Evolutionary conservation across 1,140 invertebrate genomes (phyloP), one percentile per base, ranked within the genome.

Genomic region (Drosophila erecta): DNA sequence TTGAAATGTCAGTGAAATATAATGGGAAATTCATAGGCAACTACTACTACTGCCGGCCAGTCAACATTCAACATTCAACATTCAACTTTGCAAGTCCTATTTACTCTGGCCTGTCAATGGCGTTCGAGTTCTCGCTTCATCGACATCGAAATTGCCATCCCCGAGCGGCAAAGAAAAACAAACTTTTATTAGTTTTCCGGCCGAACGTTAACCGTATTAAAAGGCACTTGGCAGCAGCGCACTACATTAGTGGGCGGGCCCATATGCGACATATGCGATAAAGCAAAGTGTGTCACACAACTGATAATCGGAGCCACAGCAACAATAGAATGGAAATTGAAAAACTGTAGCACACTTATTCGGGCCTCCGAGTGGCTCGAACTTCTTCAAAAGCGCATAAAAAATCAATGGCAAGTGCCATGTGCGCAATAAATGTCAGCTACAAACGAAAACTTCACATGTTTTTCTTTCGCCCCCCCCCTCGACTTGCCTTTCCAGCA

Each of bases 341-440:
- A 70, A 74, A 85, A 87, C 37, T 54, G 78, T 79, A 58, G 75
- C 57, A 49, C 73, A 85, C 77, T 85, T 85, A 77, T 83, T 61
- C 24, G 77, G 49, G 74, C 43, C 47, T 49, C 47, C 54, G 67
- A 79, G 64, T 67, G 51, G 3, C 49, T 20, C 61, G 75, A 83
- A 83, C 79, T 81, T 79, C 80, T 83, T 83, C 72, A 89, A 87
- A 87, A 84, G 77, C 59, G 79, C 79, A 89, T 89, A 84, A 84
- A 87, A 89, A 87, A 89, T 89, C 84, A 87, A 89, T 89, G 80
- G 76, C 79, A 74, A 54, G 75, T 38, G 71, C 66, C 81, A 87
- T 87, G 83, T 89, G 84, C 79, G 79, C 83, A 79, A 87, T 86
- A 86, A 86, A 83, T 86, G 84, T 77, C 84, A 77, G 85, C 58